These are phyloP conservation scores for Ericerus pela DNA, from an alignment of 1,140 invertebrate species.

Conservation along the genomic window DNA sequence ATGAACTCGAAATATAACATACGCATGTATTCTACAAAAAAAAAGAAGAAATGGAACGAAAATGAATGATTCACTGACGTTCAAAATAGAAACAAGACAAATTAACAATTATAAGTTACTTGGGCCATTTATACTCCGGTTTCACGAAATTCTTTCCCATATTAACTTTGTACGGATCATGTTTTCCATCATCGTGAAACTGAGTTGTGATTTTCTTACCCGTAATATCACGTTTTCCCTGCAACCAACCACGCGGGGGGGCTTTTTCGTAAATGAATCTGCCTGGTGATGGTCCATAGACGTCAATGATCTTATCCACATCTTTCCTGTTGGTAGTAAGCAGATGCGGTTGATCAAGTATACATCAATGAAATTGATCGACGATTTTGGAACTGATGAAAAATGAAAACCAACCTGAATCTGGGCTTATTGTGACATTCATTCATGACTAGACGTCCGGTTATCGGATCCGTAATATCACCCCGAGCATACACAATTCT, in stretches of 20 bases:
- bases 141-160: no score
- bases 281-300: conserved; percentile 50
- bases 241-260: conserved; percentile 58
- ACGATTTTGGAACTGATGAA: not conserved
- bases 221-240: conserved; percentile 64
- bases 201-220: conserved; percentile 56
- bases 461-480: conserved; percentile 66
- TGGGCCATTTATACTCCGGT: no score
- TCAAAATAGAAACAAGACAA: no score
- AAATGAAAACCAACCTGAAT: conserved; percentile 38
- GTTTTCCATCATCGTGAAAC: conserved; percentile 43
- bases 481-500: conserved; percentile 65
- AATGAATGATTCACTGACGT: no score
- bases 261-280: conserved; percentile 60
- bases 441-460: conserved; percentile 57
- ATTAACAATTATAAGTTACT: no score
- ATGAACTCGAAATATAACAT: no score
- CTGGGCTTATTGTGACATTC: conserved; percentile 27
- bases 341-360: conserved; percentile 3
- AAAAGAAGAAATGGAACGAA: no score
- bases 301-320: conserved; percentile 44
- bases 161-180: no score
- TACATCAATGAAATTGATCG: not conserved
- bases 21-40: no score
- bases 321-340: conserved; percentile 40